A percentile compares a stretch with the other conserved stretches of the same genome.
phyloP scores from a whole-genome alignment of 2,113 vertebrate species.

The Eolophus roseicapilla region DNA sequence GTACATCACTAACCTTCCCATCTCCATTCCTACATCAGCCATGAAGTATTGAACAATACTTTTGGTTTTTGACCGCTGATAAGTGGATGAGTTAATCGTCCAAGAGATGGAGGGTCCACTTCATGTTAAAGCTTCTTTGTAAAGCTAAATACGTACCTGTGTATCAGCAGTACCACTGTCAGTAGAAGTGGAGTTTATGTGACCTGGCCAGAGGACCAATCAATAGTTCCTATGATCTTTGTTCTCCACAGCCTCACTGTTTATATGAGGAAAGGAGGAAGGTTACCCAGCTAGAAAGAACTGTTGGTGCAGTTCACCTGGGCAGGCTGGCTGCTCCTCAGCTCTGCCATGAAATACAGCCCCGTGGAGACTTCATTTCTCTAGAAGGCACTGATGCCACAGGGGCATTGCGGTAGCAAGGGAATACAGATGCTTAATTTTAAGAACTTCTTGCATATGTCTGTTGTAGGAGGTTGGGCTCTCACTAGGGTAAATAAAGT shows the following conservation, averaged over 20 bases:
- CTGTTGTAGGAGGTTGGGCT: neutral
- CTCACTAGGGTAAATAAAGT: neutral
- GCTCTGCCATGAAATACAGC: neutral
- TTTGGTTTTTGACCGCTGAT: fast-evolving
- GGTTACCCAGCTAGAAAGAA: neutral
- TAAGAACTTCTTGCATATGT: neutral
- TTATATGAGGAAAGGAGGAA: neutral
- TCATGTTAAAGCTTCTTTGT: neutral
- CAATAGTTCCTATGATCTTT: neutral
- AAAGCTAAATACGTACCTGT: neutral
- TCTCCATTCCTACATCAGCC: neutral
- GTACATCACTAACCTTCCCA: neutral
- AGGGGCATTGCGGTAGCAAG: neutral
- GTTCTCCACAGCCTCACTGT: neutral
- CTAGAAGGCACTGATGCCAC: neutral
- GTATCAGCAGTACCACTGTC: neutral
- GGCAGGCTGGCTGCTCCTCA: neutral
- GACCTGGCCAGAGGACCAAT: neutral
- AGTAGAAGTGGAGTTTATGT: neutral
- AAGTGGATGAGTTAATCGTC: neutral
- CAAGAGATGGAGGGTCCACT: neutral
- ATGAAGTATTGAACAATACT: neutral
- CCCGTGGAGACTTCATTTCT: neutral
- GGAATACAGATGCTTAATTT: neutral
- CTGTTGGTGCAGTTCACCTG: neutral